phyloP scores from a whole-genome alignment of 1,140 invertebrate genomes.

The Elymnias hypermnestra region DNA sequence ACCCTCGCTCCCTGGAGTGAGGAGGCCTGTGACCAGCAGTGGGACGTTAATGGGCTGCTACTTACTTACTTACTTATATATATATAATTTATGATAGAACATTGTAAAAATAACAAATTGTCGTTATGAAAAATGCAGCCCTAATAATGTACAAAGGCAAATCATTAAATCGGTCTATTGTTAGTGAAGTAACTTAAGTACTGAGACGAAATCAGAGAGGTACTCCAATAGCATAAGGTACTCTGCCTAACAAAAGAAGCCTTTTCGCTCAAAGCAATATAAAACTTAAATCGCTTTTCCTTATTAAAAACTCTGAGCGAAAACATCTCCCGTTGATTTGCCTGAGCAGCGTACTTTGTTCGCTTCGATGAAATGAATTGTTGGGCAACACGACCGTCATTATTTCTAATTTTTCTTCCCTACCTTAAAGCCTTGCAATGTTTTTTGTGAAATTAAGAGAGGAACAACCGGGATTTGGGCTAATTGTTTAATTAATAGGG shows the following conservation, averaged over 20 bases:
- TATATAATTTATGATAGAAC: no score
- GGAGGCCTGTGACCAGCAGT: no score
- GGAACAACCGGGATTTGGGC: slow-evolving; percentile 48
- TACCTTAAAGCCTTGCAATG: slow-evolving; percentile 35
- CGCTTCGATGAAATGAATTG: slow-evolving; percentile 35
- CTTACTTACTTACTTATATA: no score
- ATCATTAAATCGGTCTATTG: slow-evolving; percentile 18
- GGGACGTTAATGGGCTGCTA: no score
- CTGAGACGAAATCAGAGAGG: slow-evolving; percentile 6
- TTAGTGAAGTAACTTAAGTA: slow-evolving; percentile 12
- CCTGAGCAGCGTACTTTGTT: slow-evolving; percentile 31
- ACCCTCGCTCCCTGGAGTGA: no score
- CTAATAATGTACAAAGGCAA: slow-evolving; percentile 3
- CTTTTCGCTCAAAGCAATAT: slow-evolving; percentile 26
- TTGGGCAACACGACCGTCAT: slow-evolving; percentile 36
- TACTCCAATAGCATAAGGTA: slow-evolving; percentile 11
- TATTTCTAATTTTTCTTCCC: slow-evolving; percentile 33
- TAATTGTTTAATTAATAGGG: slow-evolving; percentile 70
- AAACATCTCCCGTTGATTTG: slow-evolving; percentile 34
- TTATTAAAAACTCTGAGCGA: slow-evolving; percentile 38
- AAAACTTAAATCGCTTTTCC: slow-evolving; percentile 34
- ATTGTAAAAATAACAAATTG: no score
- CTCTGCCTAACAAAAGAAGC: slow-evolving; percentile 26
- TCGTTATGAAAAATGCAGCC: no score
- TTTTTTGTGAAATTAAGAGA: slow-evolving; percentile 52